A percentile compares a stretch with the other conserved stretches of the same genome.
phyloP scores from a whole-genome alignment of 2,888 invertebrate species.

The Cheilosia impressa region DNA sequence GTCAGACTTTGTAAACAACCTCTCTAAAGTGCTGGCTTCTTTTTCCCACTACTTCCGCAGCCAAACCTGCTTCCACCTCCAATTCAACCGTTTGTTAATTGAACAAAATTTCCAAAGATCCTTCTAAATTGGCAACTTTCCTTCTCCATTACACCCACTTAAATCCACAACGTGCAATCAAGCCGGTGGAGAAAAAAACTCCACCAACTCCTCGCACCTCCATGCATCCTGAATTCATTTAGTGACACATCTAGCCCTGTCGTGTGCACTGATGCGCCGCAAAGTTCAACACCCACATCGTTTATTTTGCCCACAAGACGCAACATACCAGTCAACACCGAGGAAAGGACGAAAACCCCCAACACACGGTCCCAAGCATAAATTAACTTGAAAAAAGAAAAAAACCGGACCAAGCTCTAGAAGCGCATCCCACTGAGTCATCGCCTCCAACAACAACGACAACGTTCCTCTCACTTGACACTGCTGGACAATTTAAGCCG shows the following conservation, averaged over 20 bases:
- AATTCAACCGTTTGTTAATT: conserved; percentile 24
- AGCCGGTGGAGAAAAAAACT: conserved; percentile 31
- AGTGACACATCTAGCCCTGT: conserved; percentile 61
- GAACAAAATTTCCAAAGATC: conserved; percentile 43
- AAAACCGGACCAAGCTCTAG: conserved; percentile 8
- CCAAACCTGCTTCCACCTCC: not conserved
- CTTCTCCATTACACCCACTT: conserved; percentile 72
- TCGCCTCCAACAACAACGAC: conserved; percentile 26
- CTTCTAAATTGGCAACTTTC: conserved; percentile 63
- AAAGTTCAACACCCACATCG: conserved; percentile 44
- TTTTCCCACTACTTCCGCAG: too few species aligned
- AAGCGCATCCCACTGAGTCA: conserved; percentile 30
- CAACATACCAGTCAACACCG: conserved; percentile 21
- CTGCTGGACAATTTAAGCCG: conserved; percentile 35
- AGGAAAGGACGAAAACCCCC: conserved; percentile 50
- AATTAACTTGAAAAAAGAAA: conserved; percentile 57
- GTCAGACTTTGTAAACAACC: too few species aligned
- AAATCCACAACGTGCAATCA: conserved; percentile 63
- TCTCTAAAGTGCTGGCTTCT: too few species aligned
- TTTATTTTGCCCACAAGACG: conserved; percentile 28
- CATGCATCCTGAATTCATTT: conserved; percentile 68
- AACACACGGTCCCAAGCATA: conserved; percentile 60
- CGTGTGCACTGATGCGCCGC: conserved; percentile 36
- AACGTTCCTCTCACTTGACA: conserved; percentile 36
- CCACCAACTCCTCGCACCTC: conserved; percentile 37